A percentile compares a stretch with the other conserved stretches of the same genome.
phyloP scores from a whole-genome alignment of 2,113 vertebrate species.

The Xenopus laevis region DNA sequence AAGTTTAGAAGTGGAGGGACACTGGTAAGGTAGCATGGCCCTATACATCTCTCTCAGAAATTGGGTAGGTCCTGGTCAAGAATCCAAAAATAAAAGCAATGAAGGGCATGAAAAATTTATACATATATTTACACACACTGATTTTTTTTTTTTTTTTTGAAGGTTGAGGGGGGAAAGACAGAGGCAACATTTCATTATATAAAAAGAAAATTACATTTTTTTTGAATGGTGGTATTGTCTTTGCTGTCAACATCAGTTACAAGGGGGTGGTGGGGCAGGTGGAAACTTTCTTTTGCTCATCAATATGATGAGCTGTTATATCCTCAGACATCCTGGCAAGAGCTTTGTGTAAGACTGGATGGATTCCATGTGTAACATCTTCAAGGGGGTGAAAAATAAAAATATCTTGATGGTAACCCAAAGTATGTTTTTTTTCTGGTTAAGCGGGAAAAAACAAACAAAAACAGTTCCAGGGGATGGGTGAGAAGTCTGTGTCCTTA shows the following conservation, averaged over 20 bases:
- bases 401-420: background rate
- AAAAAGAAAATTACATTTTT: conserved; percentile 54
- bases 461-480: conserved; percentile 61
- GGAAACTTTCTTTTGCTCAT: conserved; percentile 72
- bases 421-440: conserved; percentile 25
- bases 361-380: conserved; percentile 64
- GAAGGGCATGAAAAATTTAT: background rate
- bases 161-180: background rate
- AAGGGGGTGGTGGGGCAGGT: background rate
- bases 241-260: background rate
- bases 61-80: background rate
- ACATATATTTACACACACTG: conserved; percentile 18
- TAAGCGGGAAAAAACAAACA: conserved; percentile 66
- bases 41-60: conserved; percentile 13
- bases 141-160: background rate
- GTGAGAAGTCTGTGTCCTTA: conserved; percentile 62
- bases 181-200: conserved; percentile 15
- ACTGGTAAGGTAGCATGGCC: background rate
- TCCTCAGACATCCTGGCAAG: conserved; percentile 89
- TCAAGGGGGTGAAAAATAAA: conserved; percentile 60
- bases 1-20: background rate
- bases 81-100: conserved; percentile 35
- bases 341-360: conserved; percentile 69
- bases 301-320: conserved; percentile 98
- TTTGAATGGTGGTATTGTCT: conserved; percentile 46